These are phyloP conservation scores for Candidula unifasciata DNA, from an alignment of 2,888 invertebrate species.

Conservation along the genomic window DNA sequence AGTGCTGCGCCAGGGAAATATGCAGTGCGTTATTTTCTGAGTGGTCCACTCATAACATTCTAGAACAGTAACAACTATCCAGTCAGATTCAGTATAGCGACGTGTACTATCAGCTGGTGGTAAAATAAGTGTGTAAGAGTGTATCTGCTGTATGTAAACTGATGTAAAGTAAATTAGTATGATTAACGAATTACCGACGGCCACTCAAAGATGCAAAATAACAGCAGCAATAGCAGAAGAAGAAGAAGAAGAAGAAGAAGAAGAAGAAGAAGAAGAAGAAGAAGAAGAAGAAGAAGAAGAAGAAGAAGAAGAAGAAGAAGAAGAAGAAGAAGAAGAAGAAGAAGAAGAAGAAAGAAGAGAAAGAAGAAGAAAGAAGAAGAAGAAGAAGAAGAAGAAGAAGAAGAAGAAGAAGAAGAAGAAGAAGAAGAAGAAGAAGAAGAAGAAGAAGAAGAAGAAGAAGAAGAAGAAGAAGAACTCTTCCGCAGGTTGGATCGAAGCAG, in stretches of 20 bases:
- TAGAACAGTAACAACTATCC: no score
- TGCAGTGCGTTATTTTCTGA: no score
- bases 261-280: slow-evolving; percentile 4
- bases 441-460: slow-evolving; percentile 26
- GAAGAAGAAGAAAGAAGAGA: background rate
- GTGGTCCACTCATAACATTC: no score
- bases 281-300: slow-evolving; percentile 4
- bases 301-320: background rate
- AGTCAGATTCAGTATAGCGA: no score
- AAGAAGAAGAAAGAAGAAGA: background rate
- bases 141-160: no score
- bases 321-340: slow-evolving; percentile 23
- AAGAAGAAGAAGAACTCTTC: background rate
- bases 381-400: background rate
- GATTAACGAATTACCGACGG: no score
- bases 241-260: slow-evolving; percentile 17
- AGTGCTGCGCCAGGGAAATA: no score
- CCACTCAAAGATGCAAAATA: no score
- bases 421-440: slow-evolving; percentile 1
- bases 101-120: no score
- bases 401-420: slow-evolving; percentile 15
- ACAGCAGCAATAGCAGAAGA: background rate
- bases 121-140: no score
- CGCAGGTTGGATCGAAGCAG: no score
- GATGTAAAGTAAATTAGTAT: no score